Evolutionary conservation across 2,113 vertebrate genomes (phyloP).

Genomic region (Cyanoderma ruficeps): DNA sequence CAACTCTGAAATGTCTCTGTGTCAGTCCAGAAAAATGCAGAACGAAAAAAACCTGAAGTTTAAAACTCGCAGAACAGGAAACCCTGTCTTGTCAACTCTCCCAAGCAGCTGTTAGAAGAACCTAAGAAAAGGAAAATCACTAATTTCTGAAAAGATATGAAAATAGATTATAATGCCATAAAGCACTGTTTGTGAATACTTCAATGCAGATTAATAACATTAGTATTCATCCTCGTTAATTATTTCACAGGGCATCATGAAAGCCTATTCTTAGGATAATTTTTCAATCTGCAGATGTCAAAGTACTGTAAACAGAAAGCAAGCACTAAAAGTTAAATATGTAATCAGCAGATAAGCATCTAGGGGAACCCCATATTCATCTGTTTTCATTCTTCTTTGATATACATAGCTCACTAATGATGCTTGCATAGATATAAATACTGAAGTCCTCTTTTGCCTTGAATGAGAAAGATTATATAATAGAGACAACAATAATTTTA

Average conservation of each 20-base stretch:
- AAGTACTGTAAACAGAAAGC: background rate
- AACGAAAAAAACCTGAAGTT: background rate
- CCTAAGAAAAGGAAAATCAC: background rate
- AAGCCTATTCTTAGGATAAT: conserved; percentile 5
- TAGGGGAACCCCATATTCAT: background rate
- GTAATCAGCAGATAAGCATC: conserved; percentile 19
- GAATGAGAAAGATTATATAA: background rate
- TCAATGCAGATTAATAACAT: background rate
- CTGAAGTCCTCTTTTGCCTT: background rate
- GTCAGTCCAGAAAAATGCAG: background rate
- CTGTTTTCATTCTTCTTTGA: background rate
- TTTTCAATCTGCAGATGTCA: conserved; percentile 34
- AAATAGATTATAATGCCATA: background rate
- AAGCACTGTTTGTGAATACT: background rate
- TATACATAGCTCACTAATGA: background rate
- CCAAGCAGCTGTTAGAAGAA: background rate
- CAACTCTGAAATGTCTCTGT: background rate
- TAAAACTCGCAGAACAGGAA: background rate
- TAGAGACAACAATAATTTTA: background rate
- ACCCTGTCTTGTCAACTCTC: background rate
- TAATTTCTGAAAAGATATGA: background rate
- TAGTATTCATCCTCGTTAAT: background rate
- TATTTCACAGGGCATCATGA: background rate
- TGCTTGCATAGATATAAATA: background rate
- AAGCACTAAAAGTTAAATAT: background rate